Evolutionary conservation across 1,140 invertebrate species (phyloP).

Genomic region (Lamellibrachia luymesi): DNA sequence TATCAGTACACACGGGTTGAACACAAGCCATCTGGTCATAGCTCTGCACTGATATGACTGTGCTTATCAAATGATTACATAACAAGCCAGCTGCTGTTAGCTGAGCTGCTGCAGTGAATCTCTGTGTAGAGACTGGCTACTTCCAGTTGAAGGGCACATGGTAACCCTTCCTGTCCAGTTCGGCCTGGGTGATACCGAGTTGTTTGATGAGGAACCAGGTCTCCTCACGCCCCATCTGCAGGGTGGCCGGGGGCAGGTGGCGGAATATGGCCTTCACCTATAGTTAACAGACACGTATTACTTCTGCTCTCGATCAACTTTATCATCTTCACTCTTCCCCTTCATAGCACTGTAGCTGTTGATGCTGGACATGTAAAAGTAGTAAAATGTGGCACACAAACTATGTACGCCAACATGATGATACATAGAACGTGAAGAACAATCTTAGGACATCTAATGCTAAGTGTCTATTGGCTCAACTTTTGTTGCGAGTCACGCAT

Average conservation of each 20-base stretch:
- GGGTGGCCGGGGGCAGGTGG: background rate
- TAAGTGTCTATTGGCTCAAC: too few species aligned
- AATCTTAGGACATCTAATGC: too few species aligned
- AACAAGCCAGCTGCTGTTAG: background rate
- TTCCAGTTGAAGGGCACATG: background rate
- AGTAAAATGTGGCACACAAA: background rate
- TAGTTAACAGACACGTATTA: background rate
- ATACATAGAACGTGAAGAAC: too few species aligned
- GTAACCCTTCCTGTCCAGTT: background rate
- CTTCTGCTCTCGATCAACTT: background rate
- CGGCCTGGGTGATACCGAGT: background rate
- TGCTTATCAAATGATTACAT: background rate
- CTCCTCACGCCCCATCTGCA: background rate
- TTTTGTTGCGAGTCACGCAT: too few species aligned
- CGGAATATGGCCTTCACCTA: background rate
- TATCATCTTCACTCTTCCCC: background rate
- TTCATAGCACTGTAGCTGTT: background rate
- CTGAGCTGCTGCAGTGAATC: background rate
- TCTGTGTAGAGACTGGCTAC: background rate
- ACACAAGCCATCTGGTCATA: background rate
- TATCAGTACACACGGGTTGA: background rate
- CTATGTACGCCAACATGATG: background rate
- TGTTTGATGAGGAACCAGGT: background rate
- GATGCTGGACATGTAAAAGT: background rate
- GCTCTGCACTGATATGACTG: background rate